Base-by-base conservation (phyloP, 2,797 vertebrate species). In the Allobates femoralis region DNA sequence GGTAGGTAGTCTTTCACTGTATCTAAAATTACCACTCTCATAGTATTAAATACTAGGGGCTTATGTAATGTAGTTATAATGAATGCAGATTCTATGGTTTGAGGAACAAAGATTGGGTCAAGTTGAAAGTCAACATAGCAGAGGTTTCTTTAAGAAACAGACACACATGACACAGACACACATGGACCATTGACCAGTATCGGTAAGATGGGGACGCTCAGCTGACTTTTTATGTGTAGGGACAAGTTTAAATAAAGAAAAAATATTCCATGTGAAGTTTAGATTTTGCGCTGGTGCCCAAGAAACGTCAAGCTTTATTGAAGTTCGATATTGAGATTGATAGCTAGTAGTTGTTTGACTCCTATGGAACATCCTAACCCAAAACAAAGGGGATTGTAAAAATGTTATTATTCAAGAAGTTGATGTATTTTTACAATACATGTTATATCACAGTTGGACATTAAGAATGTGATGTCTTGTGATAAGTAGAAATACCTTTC, bases 1-100 rank as follows among this genome's bases (percentile, higher is more conserved):
- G 96, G 96, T 97, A 94, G 89, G 89, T 86, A 41, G 3, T 16
- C 67, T 28, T 11, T 26, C 41, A 46, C 41, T 46, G 51, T 26
- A 62, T 62, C 23, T 60, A 26, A 26, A 12, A 1, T 41, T 3
- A 41, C 10, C 37, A 41, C 37, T 41, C 37, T n/a, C n/a, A n/a
- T n/a, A 41, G 10, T 41, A 41, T 41, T 2, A 41, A 41, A 41
- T 41, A 41, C 37, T 41, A 41, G 37, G 5, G 10, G 37, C 2
- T 4, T 12, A 30, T 34, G 32, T 21, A 37, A 12, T 69, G 16
- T 37, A 69, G 30, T 18, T 19, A 26, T 34, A 34, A 2, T 6
- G 66, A 7, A n/a, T n/a, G n/a, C n/a, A n/a, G n/a, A n/a, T n/a
- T n/a, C n/a, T n/a, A n/a, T n/a, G n/a, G n/a, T n/a, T n/a, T n/a